These are phyloP conservation scores for Pangasius sanitwongsei DNA, from an alignment of 2,797 vertebrate genomes.

Conservation along the genomic window DNA sequence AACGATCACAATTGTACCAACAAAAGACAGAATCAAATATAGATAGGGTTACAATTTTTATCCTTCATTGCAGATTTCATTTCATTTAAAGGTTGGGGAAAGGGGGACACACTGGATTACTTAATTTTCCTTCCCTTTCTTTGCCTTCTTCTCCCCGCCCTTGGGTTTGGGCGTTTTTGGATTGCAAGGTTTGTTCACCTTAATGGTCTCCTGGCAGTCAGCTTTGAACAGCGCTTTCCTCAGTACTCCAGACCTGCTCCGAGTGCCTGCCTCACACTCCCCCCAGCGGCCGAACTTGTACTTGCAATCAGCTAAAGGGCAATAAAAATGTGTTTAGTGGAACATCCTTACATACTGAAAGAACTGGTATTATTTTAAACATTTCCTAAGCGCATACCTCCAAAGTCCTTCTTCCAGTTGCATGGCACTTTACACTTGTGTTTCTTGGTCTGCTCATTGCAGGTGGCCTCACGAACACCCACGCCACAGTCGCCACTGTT, in stretches of 20 bases:
- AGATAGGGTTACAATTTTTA: slow-evolving; percentile 49
- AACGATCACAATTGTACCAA: slow-evolving; percentile 50
- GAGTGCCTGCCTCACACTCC: slow-evolving; percentile 82
- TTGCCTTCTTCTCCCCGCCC: slow-evolving; percentile 79
- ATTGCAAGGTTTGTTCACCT: slow-evolving; percentile 88
- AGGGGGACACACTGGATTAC: slow-evolving; percentile 22
- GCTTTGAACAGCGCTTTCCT: slow-evolving; percentile 90
- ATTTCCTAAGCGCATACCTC: slow-evolving; percentile 73
- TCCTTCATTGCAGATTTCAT: slow-evolving; percentile 29
- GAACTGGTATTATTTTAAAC: neutral
- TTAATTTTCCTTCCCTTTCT: slow-evolving; percentile 81
- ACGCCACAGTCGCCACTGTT: slow-evolving; percentile 86
- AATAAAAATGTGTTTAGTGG: neutral
- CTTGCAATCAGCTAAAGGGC: slow-evolving; percentile 87
- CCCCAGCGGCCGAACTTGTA: slow-evolving; percentile 92
- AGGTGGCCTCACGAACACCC: slow-evolving; percentile 85
- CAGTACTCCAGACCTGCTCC: slow-evolving; percentile 84
- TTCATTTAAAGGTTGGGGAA: slow-evolving; percentile 53
- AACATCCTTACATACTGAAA: neutral
- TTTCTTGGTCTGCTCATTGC: slow-evolving; percentile 81
- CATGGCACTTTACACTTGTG: slow-evolving; percentile 91
- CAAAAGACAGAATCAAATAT: slow-evolving; percentile 53
- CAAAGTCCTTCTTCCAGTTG: slow-evolving; percentile 98
- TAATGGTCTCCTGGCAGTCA: slow-evolving; percentile 84
- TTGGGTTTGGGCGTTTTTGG: slow-evolving; percentile 85